Evolutionary conservation across 2,797 vertebrate species (phyloP), one percentile per base, ranked within the genome.

Genomic region (Artibeus lituratus): DNA sequence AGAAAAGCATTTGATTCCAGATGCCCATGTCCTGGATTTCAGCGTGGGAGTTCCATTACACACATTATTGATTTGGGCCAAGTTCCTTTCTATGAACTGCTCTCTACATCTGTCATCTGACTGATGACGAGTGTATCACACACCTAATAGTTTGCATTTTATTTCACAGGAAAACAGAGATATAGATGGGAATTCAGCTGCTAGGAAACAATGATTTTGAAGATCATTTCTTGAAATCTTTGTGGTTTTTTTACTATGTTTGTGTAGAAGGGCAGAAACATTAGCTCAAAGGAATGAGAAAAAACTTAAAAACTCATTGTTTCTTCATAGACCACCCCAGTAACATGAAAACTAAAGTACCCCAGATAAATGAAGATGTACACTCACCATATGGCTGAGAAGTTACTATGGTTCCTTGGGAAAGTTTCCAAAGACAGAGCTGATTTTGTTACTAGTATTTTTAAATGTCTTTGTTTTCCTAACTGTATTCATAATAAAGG

Each of bases 41-140:
- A 10, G 93, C 9, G 10, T 90, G 44, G 92, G 94, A 62, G 78
- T 95, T 95, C 96, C 74, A 95, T 96, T 94, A 95, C 42, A 94
- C 78, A 8, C 44, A 70, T 12, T 94, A 96, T 73, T 94, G 96
- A 97, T 97, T 90, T 88, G 85, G 57, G 67, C 82, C 49, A 15
- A 67, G 12, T 76, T 94, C 83, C 57, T 84, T 73, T 94, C 90
- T 65, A 39, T 62, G 70, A 83, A 18, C 51, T 86, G n/a, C 47
- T 29, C 49, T 88, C 55, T 67, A 51, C 80, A 80, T 67, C 72
- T 94, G 80, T 78, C 78, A 94, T 89, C 69, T 96, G 90, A 93
- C 78, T 78, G 78, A 82, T 88, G 73, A 93, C 89, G 42, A 91
- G 74, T 74, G 55, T 81, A 91, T 91, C 10, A 0, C 57, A 94